Percentiles rank a stretch among this genome's conserved stretches.
Evolutionary conservation across 2,113 vertebrate species (phyloP).

Genomic region (Cervus canadensis): DNA sequence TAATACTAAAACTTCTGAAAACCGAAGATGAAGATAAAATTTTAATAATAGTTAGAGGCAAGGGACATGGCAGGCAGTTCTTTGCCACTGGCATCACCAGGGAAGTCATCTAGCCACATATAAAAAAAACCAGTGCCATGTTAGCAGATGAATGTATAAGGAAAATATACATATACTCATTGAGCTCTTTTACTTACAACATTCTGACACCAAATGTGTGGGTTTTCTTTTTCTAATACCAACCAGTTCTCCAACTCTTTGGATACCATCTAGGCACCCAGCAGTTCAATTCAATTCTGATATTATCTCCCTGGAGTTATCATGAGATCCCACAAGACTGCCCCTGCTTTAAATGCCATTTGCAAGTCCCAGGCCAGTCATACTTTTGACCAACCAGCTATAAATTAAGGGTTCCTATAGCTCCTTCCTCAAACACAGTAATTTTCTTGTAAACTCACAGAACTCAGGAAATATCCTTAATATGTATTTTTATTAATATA

Average conservation of each 20-base stretch:
- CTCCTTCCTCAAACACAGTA: background rate
- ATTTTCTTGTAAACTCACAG: background rate
- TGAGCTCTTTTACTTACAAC: background rate
- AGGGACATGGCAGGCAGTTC: background rate
- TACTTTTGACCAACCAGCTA: background rate
- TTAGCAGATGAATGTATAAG: background rate
- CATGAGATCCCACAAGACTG: background rate
- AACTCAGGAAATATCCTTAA: background rate
- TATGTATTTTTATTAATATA: background rate
- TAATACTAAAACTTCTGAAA: background rate
- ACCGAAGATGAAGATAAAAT: background rate
- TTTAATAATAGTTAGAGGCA: background rate
- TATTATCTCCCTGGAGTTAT: background rate
- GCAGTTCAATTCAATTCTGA: background rate
- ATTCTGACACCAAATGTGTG: background rate
- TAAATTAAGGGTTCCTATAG: background rate
- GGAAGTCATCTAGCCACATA: background rate
- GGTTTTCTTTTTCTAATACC: background rate
- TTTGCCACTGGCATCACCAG: background rate
- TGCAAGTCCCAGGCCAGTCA: background rate
- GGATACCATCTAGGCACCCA: background rate
- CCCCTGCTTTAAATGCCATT: background rate
- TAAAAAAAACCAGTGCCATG: background rate
- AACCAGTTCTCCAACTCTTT: background rate
- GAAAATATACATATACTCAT: background rate